phyloP scores from a whole-genome alignment of 2,113 vertebrate genomes.

The Onychostoma macrolepis region DNA sequence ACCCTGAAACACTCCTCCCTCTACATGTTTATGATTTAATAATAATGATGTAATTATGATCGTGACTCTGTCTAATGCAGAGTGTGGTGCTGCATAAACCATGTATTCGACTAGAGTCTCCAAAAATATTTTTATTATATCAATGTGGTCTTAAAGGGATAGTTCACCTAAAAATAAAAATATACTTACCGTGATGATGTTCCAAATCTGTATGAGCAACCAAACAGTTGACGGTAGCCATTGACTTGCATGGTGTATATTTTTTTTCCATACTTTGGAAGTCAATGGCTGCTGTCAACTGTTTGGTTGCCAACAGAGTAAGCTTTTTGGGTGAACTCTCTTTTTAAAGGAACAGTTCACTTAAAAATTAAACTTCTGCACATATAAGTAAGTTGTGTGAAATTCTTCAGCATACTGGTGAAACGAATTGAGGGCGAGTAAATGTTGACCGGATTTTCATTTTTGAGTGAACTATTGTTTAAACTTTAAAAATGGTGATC shows the following conservation, averaged over 20 bases:
- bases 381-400: background rate
- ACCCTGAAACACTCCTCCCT: background rate
- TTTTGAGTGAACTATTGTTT: background rate
- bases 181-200: background rate
- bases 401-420: background rate
- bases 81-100: conserved; percentile 5
- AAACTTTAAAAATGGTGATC: background rate
- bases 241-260: background rate
- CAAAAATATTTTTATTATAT: background rate
- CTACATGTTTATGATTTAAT: background rate
- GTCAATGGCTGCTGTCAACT: background rate
- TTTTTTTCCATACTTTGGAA: too few relatives aligned
- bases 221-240: background rate
- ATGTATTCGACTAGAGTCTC: background rate
- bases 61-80: background rate
- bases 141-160: background rate
- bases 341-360: background rate
- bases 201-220: background rate
- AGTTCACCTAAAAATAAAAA: background rate
- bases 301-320: too few relatives aligned
- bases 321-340: too few relatives aligned
- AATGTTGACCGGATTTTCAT: background rate
- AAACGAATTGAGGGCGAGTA: background rate
- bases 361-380: background rate
- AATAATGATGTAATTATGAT: background rate